Percentiles rank a stretch among this genome's conserved stretches.
Evolutionary conservation across 2,888 invertebrate species (phyloP).

Genomic region (Zaprionus bogoriensis): DNA sequence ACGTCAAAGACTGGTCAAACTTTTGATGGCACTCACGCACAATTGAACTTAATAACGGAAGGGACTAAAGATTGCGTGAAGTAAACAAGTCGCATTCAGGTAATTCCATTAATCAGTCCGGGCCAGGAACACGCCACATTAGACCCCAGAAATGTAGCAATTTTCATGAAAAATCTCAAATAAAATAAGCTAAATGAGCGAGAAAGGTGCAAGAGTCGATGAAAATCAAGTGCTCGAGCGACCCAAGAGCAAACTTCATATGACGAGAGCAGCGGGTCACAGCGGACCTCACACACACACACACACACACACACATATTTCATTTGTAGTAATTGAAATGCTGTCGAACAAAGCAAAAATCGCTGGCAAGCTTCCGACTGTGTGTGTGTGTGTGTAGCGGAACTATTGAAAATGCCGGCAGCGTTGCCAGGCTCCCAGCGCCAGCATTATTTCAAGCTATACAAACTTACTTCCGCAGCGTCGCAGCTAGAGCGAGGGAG

Average conservation of each 20-base stretch:
- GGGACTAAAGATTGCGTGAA: conserved; percentile 67
- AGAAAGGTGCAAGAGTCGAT: conserved; percentile 58
- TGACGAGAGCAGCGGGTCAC: conserved; percentile 6
- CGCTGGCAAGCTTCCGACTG: conserved; percentile 5
- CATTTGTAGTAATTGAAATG: conserved; percentile 78
- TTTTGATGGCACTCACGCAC: conserved; percentile 68
- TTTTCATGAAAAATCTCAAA: conserved; percentile 15
- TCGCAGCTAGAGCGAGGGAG: conserved; percentile 12
- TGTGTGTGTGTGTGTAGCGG: background rate
- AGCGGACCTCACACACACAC: conserved; percentile 10
- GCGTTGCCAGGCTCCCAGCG: conserved; percentile 30
- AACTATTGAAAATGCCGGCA: conserved; percentile 14
- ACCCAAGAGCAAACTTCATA: conserved; percentile 9
- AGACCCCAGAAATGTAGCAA: conserved; percentile 17
- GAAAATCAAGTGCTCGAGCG: conserved; percentile 54
- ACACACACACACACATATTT: conserved; percentile 35
- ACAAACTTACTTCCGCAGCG: conserved; percentile 62
- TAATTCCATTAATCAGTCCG: conserved; percentile 69
- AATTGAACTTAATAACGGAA: conserved; percentile 70
- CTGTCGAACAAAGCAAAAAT: conserved; percentile 62
- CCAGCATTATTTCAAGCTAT: conserved; percentile 64
- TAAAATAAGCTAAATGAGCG: conserved; percentile 19
- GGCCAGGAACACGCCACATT: conserved; percentile 11
- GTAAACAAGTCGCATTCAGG: conserved; percentile 67
- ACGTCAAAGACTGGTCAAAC: conserved; percentile 49